phyloP scores from a whole-genome alignment of 2,888 invertebrate genomes.

The Ophion obscuratus region DNA sequence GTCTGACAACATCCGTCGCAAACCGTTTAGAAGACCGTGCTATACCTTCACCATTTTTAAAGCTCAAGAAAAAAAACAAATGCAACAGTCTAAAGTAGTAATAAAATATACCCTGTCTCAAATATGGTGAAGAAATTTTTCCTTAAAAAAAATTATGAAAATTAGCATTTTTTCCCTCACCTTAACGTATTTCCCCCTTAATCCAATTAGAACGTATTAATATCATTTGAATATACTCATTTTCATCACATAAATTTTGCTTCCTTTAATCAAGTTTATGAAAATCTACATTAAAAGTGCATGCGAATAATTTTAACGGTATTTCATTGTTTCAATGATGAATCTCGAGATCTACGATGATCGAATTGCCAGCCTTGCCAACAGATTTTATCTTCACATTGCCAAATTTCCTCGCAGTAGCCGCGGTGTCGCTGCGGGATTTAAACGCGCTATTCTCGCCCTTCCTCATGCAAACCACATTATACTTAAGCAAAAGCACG shows the following conservation, averaged over 20 bases:
- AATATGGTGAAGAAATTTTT: no score
- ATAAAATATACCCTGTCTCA: no score
- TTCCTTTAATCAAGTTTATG: background rate
- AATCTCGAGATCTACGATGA: background rate
- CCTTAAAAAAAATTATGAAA: no score
- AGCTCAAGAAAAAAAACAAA: no score
- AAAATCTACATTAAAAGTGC: background rate
- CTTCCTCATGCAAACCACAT: constrained; percentile 69
- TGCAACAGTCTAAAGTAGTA: no score
- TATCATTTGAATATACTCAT: background rate
- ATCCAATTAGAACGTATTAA: background rate
- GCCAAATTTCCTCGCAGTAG: constrained; percentile 6
- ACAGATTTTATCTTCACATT: constrained; percentile 16
- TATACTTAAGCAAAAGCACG: constrained; percentile 67
- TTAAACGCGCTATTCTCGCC: constrained; percentile 47
- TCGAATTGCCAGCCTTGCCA: background rate
- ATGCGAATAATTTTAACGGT: background rate
- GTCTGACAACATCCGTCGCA: no score
- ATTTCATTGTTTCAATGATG: background rate
- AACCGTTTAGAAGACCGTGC: no score
- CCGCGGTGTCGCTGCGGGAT: constrained; percentile 1
- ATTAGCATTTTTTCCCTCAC: no score
- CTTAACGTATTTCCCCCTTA: no score
- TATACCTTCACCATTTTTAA: no score
- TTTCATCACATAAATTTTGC: no score